These are phyloP conservation scores for Prionailurus bengalensis DNA, from an alignment of 2,113 vertebrate species.

Conservation along the genomic window DNA sequence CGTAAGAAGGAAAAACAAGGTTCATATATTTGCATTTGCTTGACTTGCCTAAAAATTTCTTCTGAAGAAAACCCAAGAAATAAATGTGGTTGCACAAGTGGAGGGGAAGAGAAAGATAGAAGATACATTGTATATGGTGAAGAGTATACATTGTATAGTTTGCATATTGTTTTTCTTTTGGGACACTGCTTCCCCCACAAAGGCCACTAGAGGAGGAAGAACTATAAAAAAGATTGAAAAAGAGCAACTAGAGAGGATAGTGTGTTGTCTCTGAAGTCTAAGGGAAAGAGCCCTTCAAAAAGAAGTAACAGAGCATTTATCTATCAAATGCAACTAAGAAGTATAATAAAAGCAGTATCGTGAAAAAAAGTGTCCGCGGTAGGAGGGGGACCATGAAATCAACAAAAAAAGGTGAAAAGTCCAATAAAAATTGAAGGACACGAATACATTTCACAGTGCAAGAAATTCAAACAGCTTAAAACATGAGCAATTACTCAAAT, in stretches of 20 bases:
- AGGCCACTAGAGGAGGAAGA: not conserved
- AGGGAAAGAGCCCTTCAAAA: not conserved
- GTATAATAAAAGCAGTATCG: not conserved
- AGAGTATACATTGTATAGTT: not conserved
- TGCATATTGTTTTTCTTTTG: not conserved
- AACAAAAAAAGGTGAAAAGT: not conserved
- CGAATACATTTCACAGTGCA: not conserved
- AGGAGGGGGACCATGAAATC: not conserved
- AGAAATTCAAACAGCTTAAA: not conserved
- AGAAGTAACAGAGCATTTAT: not conserved
- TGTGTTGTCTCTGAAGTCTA: not conserved
- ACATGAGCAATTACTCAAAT: not conserved
- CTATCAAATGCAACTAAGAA: not conserved
- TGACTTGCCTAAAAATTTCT: not conserved
- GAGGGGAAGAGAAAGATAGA: not conserved
- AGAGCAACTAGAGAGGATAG: not conserved
- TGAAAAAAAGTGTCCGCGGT: not conserved
- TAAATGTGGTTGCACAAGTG: not conserved
- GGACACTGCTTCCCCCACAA: not conserved
- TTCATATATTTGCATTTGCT: not conserved
- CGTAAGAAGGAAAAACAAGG: not conserved
- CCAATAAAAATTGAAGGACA: slow-evolving; percentile 1
- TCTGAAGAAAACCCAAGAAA: not conserved
- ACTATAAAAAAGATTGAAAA: not conserved
- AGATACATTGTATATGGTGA: not conserved